Conservation (phyloP, 2,797 vertebrate genomes). For the Eidolon dupreanum region DNA sequence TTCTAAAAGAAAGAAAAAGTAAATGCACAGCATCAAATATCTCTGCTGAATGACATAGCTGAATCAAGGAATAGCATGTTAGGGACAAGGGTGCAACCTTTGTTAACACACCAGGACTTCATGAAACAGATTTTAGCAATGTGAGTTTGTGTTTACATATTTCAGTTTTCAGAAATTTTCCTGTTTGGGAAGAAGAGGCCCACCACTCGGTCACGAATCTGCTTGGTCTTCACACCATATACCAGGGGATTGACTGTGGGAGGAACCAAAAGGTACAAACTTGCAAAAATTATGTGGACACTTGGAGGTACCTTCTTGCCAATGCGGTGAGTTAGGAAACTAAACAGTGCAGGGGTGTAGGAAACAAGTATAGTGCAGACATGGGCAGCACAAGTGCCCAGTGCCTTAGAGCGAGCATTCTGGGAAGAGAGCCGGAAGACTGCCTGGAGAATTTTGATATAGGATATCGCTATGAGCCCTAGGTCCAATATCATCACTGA, state of each 20-base stretch:
- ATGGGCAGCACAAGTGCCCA: slow-evolving; percentile 69
- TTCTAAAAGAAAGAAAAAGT: neutral
- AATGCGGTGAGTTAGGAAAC: slow-evolving; percentile 72
- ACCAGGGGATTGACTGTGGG: slow-evolving; percentile 65
- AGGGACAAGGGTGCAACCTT: neutral
- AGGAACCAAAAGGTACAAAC: slow-evolving; percentile 59
- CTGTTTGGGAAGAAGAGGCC: slow-evolving; percentile 21
- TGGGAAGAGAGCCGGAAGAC: slow-evolving; percentile 63
- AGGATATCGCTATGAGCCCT: slow-evolving; percentile 81
- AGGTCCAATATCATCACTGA: slow-evolving; percentile 73
- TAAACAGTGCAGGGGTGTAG: slow-evolving; percentile 74
- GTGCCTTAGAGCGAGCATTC: slow-evolving; percentile 57
- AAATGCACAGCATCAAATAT: neutral
- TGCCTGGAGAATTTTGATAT: slow-evolving; percentile 82
- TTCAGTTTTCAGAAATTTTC: slow-evolving; percentile 14
- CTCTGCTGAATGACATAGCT: neutral
- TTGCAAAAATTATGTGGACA: slow-evolving; percentile 62
- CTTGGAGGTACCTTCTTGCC: slow-evolving; percentile 69
- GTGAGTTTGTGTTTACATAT: neutral
- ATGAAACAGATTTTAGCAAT: neutral
- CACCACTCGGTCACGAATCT: slow-evolving; percentile 51
- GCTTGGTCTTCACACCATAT: slow-evolving; percentile 69
- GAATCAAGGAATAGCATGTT: neutral
- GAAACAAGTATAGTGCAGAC: slow-evolving; percentile 68
- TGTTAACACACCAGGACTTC: neutral